Percentiles rank a stretch among this genome's conserved stretches.
These are phyloP conservation scores for Mormyrops attenuatus DNA, from an alignment of 2,797 vertebrate genomes.

Conservation along the genomic window DNA sequence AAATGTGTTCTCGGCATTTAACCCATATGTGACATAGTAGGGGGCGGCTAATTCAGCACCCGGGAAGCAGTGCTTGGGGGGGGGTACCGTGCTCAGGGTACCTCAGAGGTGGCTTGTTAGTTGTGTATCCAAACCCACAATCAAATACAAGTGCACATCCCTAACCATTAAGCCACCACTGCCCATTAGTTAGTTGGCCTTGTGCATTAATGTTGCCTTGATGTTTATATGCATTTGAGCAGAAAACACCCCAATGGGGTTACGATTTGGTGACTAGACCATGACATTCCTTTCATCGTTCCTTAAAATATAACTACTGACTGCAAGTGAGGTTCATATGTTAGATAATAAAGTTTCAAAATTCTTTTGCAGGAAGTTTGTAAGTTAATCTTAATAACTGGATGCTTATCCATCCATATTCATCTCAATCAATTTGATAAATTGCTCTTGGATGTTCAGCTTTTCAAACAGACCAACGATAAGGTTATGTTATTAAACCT, in stretches of 20 bases:
- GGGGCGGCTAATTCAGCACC: too few relatives aligned
- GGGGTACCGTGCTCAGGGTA: too few relatives aligned
- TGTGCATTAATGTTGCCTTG: background rate
- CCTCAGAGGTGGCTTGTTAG: too few relatives aligned
- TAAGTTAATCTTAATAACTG: background rate
- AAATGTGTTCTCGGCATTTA: too few relatives aligned
- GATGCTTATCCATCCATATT: background rate
- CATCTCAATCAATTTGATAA: background rate
- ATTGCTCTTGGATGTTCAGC: background rate
- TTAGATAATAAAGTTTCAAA: background rate
- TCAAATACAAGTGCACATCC: too few relatives aligned
- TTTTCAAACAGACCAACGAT: background rate
- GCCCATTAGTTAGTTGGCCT: background rate
- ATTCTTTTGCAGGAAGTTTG: background rate
- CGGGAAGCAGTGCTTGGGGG: too few relatives aligned
- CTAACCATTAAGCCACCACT: too few relatives aligned
- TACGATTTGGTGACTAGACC: background rate
- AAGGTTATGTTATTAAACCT: background rate
- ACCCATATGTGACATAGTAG: too few relatives aligned
- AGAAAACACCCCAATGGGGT: background rate
- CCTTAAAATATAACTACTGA: background rate
- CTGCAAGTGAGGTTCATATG: background rate
- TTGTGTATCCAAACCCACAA: too few relatives aligned
- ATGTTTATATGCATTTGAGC: background rate
- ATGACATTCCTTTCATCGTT: background rate